Conservation (phyloP, 1,140 invertebrate species). For the Parapsyche elsis region DNA sequence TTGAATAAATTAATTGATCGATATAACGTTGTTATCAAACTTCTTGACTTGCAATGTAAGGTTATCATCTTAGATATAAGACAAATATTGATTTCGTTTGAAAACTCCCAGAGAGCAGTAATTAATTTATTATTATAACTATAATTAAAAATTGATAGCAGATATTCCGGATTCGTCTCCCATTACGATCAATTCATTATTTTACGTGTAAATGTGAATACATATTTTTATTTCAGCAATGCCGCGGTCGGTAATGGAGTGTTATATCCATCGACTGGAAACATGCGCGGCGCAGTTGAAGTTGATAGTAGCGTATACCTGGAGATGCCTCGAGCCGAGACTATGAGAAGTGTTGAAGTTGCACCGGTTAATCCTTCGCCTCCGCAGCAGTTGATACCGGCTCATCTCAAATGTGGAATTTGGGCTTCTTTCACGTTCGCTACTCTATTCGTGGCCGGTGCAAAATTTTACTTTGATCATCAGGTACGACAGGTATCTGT, state of each 20-base stretch:
- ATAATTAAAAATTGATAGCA: too few relatives aligned
- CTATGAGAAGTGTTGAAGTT: conserved; percentile 61
- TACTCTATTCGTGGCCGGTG: conserved; percentile 73
- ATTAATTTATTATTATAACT: too few relatives aligned
- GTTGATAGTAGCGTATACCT: conserved; percentile 62
- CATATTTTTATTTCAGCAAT: conserved; percentile 1
- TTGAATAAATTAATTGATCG: too few relatives aligned
- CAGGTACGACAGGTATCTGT: too few relatives aligned
- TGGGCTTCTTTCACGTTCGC: conserved; percentile 74
- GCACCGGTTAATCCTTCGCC: conserved; percentile 59
- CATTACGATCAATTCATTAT: too few relatives aligned
- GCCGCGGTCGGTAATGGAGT: conserved; percentile 59
- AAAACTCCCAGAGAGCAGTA: too few relatives aligned
- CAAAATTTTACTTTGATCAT: conserved; percentile 76
- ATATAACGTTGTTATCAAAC: too few relatives aligned
- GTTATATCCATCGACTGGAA: conserved; percentile 57
- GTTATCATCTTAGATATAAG: too few relatives aligned
- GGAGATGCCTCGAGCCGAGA: conserved; percentile 61
- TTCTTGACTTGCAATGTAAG: too few relatives aligned
- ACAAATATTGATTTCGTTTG: too few relatives aligned
- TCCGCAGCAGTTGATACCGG: conserved; percentile 67
- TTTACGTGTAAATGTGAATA: too few relatives aligned
- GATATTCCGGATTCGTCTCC: too few relatives aligned
- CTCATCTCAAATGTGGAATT: conserved; percentile 73
- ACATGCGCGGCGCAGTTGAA: conserved; percentile 57